Percentiles rank a stretch among this genome's conserved stretches.
Conservation (phyloP, 2,888 invertebrate genomes). For the Apomyelois bistriatella region DNA sequence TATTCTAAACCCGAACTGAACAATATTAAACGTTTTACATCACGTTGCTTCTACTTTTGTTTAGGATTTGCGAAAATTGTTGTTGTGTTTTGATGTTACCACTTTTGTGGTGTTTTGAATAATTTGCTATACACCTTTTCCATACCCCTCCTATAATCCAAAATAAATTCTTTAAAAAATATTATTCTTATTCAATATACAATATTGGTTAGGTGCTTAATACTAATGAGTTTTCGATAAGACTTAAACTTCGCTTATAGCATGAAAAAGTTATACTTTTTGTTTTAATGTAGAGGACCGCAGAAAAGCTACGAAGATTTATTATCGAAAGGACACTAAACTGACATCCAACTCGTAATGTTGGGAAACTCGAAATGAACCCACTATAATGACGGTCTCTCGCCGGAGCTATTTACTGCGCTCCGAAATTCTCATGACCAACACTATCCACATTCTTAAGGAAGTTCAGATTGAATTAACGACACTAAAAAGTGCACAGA, state of each 20-base stretch:
- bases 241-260: background rate
- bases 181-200: too few relatives aligned
- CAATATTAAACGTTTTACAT: background rate
- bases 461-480: conserved; percentile 57
- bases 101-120: too few relatives aligned
- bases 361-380: conserved; percentile 56
- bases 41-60: too few relatives aligned
- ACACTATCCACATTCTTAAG: conserved; percentile 54
- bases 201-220: too few relatives aligned
- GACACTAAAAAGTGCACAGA: conserved; percentile 59
- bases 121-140: too few relatives aligned
- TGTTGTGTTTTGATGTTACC: too few relatives aligned
- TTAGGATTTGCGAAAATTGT: too few relatives aligned
- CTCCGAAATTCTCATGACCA: conserved; percentile 57
- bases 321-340: conserved; percentile 55
- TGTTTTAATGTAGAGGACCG: conserved; percentile 39
- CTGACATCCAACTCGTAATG: conserved; percentile 53
- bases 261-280: conserved; percentile 33
- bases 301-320: conserved; percentile 43
- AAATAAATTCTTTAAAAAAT: too few relatives aligned
- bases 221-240: too few relatives aligned
- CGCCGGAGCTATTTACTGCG: conserved; percentile 56
- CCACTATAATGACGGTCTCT: conserved; percentile 59
- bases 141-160: too few relatives aligned
- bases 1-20: background rate